Evolutionary conservation across 2,113 vertebrate species (phyloP), one percentile per base, ranked within the genome.

Genomic region (Conger conger): DNA sequence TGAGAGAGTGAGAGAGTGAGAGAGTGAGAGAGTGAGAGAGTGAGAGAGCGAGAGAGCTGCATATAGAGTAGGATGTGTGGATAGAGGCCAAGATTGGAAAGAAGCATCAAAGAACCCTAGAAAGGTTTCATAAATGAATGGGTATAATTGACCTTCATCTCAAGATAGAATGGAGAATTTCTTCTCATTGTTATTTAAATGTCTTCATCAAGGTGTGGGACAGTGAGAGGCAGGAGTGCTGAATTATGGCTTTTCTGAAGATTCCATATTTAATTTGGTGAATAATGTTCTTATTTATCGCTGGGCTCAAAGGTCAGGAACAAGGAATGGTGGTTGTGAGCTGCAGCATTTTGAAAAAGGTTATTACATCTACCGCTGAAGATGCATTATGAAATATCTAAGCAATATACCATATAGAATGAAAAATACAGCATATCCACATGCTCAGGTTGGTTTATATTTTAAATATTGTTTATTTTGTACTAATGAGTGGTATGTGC

Each of bases 161-260:
- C 54, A 57, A 3, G 18, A 60, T 63, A 30, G 82, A 33, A 86
- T 50, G 80, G 18, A 45, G 36, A 60, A 33, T 83, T 85, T 53
- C n/a, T 77, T 36, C 27, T 68, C 60, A n/a, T n/a, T 57, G 54
- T 57, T 63, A 63, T 63, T 63, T 63, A 63, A 63, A 63, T 63
- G 57, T 63, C 57, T 2, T 8, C 57, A 63, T 63, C 20, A 27
- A 63, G 57, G 57, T 63, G 18, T 63, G 57, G 18, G 27, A 27
- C 20, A 23, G 57, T 27, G 27, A 63, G 57, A 9, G 3, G 4
- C 54, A 57, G 54, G 18, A 57, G 7, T 68, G 60, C 60, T 73
- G 68, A 73, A 4, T 73, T 27, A 73, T 68, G 60, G 23, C 27
- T 68, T 68, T 68, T 68, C 27, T 68, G 60, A 68, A 68, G 27